Evolutionary conservation across 2,888 invertebrate species (phyloP).

Genomic region (Sussaba pulchella): DNA sequence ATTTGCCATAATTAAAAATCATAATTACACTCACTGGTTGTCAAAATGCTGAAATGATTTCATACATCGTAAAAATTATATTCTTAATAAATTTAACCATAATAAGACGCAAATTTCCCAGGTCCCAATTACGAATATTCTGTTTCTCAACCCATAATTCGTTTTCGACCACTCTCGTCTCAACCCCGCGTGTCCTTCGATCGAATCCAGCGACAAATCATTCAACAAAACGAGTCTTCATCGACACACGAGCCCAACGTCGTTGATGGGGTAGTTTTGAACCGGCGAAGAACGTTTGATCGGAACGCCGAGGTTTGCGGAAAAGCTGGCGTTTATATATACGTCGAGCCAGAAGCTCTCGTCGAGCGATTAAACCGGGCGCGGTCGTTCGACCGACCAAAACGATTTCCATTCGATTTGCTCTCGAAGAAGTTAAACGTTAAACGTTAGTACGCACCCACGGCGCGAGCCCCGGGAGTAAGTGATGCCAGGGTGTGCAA

Average conservation of each 20-base stretch:
- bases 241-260: conserved; percentile 23
- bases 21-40: no score
- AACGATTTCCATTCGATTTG: conserved; percentile 81
- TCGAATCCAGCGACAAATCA: no score
- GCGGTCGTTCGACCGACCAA: conserved; percentile 69
- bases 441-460: conserved; percentile 74
- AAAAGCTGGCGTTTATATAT: conserved; percentile 27
- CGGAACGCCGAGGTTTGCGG: not conserved
- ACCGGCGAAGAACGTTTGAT: not conserved
- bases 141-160: no score
- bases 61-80: no score
- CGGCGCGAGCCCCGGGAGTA: conserved; percentile 56
- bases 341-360: conserved; percentile 53
- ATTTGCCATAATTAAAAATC: no score
- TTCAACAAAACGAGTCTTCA: no score
- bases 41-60: no score
- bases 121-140: no score
- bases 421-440: conserved; percentile 79
- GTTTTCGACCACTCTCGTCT: no score
- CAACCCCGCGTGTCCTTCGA: no score
- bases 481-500: conserved; percentile 74
- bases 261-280: conserved; percentile 47
- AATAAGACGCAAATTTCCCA: no score
- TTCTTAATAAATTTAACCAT: no score
- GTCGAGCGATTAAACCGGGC: conserved; percentile 68